Conservation (phyloP, 2,888 invertebrate species). For the Diaprepes abbreviatus region DNA sequence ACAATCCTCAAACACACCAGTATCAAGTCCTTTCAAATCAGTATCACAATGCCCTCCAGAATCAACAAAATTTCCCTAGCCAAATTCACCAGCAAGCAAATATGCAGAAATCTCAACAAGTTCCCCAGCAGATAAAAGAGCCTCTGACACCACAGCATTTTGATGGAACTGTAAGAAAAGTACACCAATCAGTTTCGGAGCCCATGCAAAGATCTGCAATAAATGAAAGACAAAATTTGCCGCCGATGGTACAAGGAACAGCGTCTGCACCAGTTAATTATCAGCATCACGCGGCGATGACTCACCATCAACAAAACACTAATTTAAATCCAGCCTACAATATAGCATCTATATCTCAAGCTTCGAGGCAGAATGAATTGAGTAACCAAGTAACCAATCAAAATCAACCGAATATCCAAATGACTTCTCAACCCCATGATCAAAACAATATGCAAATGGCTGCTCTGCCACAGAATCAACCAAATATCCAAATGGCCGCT, state of each 20-base stretch:
- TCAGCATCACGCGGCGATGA: background rate
- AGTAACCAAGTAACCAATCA: background rate
- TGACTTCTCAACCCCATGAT: background rate
- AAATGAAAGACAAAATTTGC: background rate
- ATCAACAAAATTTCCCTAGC: background rate
- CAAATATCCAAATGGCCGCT: background rate
- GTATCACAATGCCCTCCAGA: background rate
- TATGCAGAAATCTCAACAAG: background rate
- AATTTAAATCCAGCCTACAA: background rate
- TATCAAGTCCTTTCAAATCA: background rate
- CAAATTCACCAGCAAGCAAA: background rate
- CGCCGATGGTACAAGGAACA: conserved; percentile 11
- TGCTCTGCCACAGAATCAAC: background rate
- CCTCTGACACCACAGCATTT: conserved; percentile 27
- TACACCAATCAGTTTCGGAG: conserved; percentile 19
- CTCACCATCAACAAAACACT: background rate
- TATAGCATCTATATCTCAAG: background rate
- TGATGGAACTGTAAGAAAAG: conserved; percentile 30
- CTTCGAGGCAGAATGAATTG: background rate
- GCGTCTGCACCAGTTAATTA: conserved; percentile 28
- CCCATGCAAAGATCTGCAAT: conserved; percentile 1
- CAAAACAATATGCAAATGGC: background rate
- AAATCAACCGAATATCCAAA: background rate
- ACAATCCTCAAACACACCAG: conserved; percentile 22
- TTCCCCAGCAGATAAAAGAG: background rate